Evolutionary conservation across 2,113 vertebrate species (phyloP).

Genomic region (Crotalus tigris): DNA sequence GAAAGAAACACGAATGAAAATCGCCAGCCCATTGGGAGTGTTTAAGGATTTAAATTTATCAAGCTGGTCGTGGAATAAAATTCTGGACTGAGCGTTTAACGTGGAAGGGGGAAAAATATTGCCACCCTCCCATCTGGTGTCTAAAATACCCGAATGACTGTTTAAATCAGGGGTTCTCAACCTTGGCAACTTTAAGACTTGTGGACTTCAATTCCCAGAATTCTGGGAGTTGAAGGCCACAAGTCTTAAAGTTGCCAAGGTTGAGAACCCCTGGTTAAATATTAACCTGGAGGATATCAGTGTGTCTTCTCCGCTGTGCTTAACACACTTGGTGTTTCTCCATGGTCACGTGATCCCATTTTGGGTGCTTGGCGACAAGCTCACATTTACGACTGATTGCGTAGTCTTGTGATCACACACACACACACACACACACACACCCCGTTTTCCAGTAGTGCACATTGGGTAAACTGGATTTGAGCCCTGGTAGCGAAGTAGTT

Average conservation of each 20-base stretch:
- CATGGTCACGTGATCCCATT: too few species aligned
- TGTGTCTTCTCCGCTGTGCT: background rate
- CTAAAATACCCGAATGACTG: background rate
- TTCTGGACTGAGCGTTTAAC: background rate
- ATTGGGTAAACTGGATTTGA: background rate
- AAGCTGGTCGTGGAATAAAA: background rate
- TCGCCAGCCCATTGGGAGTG: background rate
- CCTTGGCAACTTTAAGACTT: too few species aligned
- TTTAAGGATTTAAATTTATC: background rate
- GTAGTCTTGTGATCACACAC: too few species aligned
- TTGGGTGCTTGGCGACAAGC: too few species aligned
- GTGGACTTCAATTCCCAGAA: too few species aligned
- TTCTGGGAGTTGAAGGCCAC: too few species aligned
- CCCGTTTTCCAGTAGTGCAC: background rate
- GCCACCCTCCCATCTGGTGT: background rate
- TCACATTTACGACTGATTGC: too few species aligned
- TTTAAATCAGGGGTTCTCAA: background rate
- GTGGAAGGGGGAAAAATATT: background rate
- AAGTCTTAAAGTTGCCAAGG: too few species aligned
- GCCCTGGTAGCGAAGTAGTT: background rate
- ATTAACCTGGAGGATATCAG: too few species aligned
- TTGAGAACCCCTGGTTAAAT: too few species aligned
- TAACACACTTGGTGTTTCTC: background rate
- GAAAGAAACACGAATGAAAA: background rate
- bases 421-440: background rate